Base-by-base conservation (phyloP, 2,888 invertebrate genomes). In the Drosophila nr. medialis region DNA sequence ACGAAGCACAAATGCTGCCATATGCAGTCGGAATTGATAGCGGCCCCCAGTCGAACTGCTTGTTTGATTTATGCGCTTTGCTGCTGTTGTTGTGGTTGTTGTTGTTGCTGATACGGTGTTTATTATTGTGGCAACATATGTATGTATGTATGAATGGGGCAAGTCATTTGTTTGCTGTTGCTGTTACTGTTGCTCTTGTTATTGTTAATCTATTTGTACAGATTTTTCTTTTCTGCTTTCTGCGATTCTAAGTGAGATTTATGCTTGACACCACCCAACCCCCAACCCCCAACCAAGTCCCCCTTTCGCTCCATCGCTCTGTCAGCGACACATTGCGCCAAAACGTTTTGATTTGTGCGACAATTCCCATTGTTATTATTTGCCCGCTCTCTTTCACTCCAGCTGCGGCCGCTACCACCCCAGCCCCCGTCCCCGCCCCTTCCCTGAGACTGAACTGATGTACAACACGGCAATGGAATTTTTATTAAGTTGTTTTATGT, bases 401-500 rank as follows among this genome's bases (percentile, higher is more conserved):
- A 40, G 38, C 55, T 30, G 29, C 40, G 21, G 30, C 21, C 21
- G 21, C 56, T 24, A 36, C 2, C 27, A 18, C 0, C 40, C n/a
- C 18, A 21, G 21, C 29, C 32, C 7, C 48, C 15, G 1, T 18
- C 36, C 10, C 5, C 1, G 29, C 29, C 29, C 29, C 29, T 29
- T 29, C 4, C 21, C 5, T 15, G 8, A n/a, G 11, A 2, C 48
- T 71, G 64, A 75, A 73, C 80, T 80, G 80, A 86, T 90, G 88
- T 87, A 76, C 75, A 81, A 88, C 90, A 89, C 81, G 81, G 73
- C 85, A 69, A 64, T 77, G 90, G 90, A 90, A 90, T 90, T 90
- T 90, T 90, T 91, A 90, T 90, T 91, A 89, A 91, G 90, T 91
- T 89, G 91, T 90, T 91, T 81, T 86, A 83, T 87, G 73, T 83